Conservation (phyloP, 1,140 invertebrate genomes). For the Cephus cinctus region DNA sequence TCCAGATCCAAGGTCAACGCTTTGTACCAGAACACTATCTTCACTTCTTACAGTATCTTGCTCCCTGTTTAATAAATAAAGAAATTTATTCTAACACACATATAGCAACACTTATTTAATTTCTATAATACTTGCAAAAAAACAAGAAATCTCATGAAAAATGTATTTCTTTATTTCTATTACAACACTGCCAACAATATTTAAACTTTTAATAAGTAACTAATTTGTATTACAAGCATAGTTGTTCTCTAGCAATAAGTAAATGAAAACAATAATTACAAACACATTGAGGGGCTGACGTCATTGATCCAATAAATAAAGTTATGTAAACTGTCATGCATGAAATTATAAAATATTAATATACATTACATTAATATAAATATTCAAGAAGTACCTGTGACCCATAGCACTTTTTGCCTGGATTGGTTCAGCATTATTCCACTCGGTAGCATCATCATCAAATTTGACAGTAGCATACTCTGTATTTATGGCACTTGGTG, state of each 20-base stretch:
- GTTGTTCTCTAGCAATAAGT: not conserved
- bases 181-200: slow-evolving; percentile 5
- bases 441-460: slow-evolving; percentile 52
- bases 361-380: not conserved
- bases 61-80: slow-evolving; percentile 31
- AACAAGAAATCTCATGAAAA: too few species aligned
- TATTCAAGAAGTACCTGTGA: slow-evolving; percentile 36
- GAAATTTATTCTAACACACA: too few species aligned
- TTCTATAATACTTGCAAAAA: not conserved
- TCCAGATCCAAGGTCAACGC: slow-evolving; percentile 50
- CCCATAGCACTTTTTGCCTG: slow-evolving; percentile 49
- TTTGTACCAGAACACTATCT: slow-evolving; percentile 56
- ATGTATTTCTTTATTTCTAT: slow-evolving; percentile 3
- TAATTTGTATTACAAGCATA: not conserved
- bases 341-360: slow-evolving; percentile 15
- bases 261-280: slow-evolving; percentile 3
- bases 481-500: slow-evolving; percentile 82
- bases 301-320: slow-evolving; percentile 15
- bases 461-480: slow-evolving; percentile 72
- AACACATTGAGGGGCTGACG: not conserved
- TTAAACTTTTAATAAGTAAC: not conserved
- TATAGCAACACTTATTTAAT: too few species aligned
- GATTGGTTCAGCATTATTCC: slow-evolving; percentile 37
- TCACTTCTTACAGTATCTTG: slow-evolving; percentile 50
- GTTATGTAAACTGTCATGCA: slow-evolving; percentile 28